These are phyloP conservation scores for Python bivittatus DNA, from an alignment of 2,113 vertebrate species.

Conservation along the genomic window DNA sequence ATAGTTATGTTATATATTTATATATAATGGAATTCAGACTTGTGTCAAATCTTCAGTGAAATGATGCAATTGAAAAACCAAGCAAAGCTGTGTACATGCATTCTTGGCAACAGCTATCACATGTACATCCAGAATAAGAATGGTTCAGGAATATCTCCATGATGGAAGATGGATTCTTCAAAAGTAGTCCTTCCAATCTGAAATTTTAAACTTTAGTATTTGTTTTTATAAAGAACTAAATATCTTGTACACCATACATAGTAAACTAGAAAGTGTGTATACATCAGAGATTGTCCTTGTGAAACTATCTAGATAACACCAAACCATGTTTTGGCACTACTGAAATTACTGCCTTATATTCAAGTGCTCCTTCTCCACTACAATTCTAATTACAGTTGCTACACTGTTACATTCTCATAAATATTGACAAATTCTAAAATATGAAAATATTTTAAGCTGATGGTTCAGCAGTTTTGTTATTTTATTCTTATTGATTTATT, in stretches of 20 bases:
- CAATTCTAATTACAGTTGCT: no score
- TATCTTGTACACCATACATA: neutral
- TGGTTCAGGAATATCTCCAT: neutral
- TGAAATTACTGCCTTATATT: no score
- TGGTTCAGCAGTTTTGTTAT: neutral
- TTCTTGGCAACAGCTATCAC: neutral
- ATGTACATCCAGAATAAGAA: neutral
- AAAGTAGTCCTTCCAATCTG: neutral
- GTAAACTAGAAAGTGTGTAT: no score
- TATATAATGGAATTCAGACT: no score
- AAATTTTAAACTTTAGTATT: neutral
- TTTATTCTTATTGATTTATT: no score
- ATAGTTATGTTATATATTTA: no score
- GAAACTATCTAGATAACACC: neutral
- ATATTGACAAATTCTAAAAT: neutral
- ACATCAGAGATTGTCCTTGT: neutral
- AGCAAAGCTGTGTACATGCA: neutral
- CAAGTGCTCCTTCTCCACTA: no score
- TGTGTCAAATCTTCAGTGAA: neutral
- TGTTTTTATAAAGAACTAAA: neutral
- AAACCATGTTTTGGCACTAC: neutral
- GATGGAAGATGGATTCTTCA: neutral
- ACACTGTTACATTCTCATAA: neutral
- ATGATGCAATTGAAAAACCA: neutral
- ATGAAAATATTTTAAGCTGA: neutral